phyloP scores from a whole-genome alignment of 2,888 invertebrate species.

The Archips xylosteana region DNA sequence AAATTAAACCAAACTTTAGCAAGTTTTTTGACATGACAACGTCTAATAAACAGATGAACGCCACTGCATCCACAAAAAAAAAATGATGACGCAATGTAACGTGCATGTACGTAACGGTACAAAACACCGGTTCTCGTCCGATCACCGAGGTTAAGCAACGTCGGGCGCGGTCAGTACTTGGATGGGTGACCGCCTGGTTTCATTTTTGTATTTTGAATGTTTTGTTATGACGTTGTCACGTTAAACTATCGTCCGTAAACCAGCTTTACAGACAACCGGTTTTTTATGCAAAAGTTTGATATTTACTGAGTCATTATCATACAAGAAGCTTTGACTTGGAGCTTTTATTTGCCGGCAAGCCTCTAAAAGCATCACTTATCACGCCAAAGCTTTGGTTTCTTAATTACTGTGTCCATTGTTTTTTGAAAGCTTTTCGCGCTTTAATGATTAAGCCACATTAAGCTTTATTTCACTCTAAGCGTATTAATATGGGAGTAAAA shows the following conservation, averaged over 20 bases:
- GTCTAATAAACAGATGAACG: no score
- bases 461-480: not conserved
- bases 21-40: no score
- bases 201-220: not conserved
- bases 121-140: no score
- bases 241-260: no score
- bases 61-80: no score
- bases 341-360: slow-evolving; percentile 36
- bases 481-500: not conserved
- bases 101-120: no score
- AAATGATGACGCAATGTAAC: no score
- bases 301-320: slow-evolving; percentile 24
- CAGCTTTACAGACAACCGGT: no score
- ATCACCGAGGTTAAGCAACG: no score
- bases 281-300: not conserved
- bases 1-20: no score
- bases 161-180: no score
- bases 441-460: slow-evolving; percentile 1
- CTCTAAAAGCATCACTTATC: slow-evolving; percentile 42
- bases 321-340: slow-evolving; percentile 18
- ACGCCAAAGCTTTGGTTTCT: slow-evolving; percentile 29
- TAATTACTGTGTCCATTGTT: slow-evolving; percentile 38
- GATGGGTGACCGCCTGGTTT: no score
- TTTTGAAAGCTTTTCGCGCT: slow-evolving; percentile 39
- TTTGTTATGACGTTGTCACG: not conserved